These are phyloP conservation scores for Chelonoidis abingdonii DNA, from an alignment of 2,113 vertebrate species.

Conservation along the genomic window DNA sequence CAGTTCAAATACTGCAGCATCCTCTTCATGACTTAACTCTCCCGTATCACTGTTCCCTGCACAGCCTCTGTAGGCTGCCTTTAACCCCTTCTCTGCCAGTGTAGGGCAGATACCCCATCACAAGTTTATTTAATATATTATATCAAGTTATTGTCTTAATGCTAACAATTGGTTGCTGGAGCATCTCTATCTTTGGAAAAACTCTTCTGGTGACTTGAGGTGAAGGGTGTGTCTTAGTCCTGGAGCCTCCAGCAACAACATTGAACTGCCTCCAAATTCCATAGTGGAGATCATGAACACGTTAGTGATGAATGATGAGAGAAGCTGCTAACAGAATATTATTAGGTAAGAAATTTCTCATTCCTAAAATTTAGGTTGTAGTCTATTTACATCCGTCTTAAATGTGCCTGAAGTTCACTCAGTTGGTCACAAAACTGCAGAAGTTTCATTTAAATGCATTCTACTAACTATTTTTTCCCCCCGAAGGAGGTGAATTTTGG, in stretches of 20 bases:
- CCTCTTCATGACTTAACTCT: no score
- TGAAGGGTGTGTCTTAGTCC: not conserved
- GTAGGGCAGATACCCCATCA: no score
- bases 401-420: fast-evolving
- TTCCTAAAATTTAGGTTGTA: not conserved
- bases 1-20: no score
- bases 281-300: not conserved
- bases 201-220: not conserved
- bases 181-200: not conserved
- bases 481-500: constrained; percentile 83
- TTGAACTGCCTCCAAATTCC: not conserved
- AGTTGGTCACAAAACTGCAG: not conserved
- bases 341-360: not conserved
- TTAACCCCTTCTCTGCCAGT: no score
- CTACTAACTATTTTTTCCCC: constrained; percentile 23
- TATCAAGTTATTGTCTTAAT: not conserved
- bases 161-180: not conserved
- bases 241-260: not conserved
- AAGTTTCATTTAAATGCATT: not conserved
- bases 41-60: no score
- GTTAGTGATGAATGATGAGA: not conserved
- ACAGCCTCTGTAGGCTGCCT: no score
- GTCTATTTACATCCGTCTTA: not conserved
- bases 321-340: not conserved
- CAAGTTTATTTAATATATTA: not conserved